These are phyloP conservation scores for Papilio polyxenes DNA, from an alignment of 1,140 invertebrate genomes.

Conservation along the genomic window DNA sequence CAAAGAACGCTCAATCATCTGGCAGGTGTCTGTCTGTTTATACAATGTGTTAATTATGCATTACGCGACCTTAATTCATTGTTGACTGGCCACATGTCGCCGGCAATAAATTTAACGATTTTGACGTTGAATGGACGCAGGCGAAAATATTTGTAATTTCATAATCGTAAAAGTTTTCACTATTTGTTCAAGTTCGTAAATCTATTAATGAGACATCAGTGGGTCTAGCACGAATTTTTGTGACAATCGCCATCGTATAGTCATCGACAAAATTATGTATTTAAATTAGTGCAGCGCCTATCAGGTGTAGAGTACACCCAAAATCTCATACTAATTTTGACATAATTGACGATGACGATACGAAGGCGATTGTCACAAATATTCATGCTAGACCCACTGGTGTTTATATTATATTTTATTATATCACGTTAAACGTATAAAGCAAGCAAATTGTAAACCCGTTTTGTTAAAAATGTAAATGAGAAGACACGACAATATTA, in stretches of 20 bases:
- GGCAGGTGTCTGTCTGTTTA: conserved; percentile 33
- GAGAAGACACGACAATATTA: no score
- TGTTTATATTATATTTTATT: neutral
- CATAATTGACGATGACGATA: no score
- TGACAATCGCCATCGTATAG: no score
- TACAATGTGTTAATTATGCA: conserved; percentile 31
- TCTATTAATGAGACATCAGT: no score
- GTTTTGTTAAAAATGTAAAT: no score
- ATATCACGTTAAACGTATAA: neutral
- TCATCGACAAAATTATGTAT: no score
- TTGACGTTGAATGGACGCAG: neutral
- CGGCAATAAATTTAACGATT: neutral
- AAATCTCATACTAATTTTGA: neutral
- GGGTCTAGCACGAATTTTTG: no score
- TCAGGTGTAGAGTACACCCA: no score
- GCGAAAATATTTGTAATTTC: conserved; percentile 12
- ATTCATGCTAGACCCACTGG: no score
- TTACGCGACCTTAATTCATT: conserved; percentile 33
- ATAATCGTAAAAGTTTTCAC: neutral
- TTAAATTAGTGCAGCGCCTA: no score
- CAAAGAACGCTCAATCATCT: conserved; percentile 27
- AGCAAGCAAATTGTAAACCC: neutral
- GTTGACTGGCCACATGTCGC: conserved; percentile 34
- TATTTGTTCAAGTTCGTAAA: neutral
- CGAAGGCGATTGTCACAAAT: no score